These are phyloP conservation scores for Sisyra nigra DNA, from an alignment of 2,888 invertebrate species.

Conservation along the genomic window DNA sequence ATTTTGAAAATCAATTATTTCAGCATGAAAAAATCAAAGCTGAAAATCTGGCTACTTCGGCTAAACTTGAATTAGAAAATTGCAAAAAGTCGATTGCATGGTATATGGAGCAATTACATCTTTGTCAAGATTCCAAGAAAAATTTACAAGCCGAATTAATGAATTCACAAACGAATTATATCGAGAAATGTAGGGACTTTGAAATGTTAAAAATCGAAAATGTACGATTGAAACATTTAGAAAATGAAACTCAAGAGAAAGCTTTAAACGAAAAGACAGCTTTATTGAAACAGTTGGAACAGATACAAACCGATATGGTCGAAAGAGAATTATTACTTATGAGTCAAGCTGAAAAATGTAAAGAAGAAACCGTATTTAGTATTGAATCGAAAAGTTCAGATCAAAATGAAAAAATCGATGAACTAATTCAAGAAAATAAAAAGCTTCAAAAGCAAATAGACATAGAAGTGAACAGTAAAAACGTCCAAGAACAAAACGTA, in stretches of 20 bases:
- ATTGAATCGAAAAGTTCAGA: conserved; percentile 1
- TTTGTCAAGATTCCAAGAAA: conserved; percentile 10
- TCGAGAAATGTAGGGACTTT: conserved; percentile 7
- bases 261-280: conserved; percentile 10
- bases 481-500: conserved; percentile 5
- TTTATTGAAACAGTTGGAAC: conserved; percentile 9
- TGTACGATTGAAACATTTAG: conserved; percentile 7
- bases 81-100: conserved; percentile 10
- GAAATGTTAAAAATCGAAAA: conserved; percentile 10
- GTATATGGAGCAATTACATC: conserved; percentile 10
- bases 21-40: conserved; percentile 10
- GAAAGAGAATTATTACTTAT: conserved; percentile 8
- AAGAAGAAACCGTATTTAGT: no score
- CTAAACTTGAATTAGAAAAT: conserved; percentile 9
- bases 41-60: conserved; percentile 8
- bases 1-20: conserved; percentile 10
- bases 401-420: conserved; percentile 4
- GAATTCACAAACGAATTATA: conserved; percentile 10
- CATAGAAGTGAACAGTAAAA: conserved; percentile 7
- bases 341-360: neutral
- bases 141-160: conserved; percentile 11
- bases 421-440: conserved; percentile 9
- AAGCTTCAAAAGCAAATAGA: conserved; percentile 7
- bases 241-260: conserved; percentile 10
- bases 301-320: conserved; percentile 9